Percentiles rank a stretch among this genome's conserved stretches.
phyloP scores from a whole-genome alignment of 2,797 vertebrate species.

The Trichosurus vulpecula region DNA sequence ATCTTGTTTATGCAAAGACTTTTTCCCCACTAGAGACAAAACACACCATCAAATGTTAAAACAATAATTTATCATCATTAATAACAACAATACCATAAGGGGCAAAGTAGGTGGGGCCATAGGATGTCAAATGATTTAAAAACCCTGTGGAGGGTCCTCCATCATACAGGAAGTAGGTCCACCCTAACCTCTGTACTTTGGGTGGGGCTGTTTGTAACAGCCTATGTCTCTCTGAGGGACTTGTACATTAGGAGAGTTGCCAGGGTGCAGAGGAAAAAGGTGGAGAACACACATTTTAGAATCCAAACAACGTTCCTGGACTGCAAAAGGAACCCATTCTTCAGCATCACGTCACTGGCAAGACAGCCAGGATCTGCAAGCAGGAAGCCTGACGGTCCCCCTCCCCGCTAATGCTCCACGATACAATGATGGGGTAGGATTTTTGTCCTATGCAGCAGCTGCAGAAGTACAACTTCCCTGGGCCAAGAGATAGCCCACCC shows the following conservation, averaged over 20 bases:
- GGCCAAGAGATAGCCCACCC: constrained; percentile 58
- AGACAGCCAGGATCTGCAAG: constrained; percentile 56
- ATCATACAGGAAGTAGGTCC: constrained; percentile 71
- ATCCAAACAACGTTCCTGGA: constrained; percentile 53
- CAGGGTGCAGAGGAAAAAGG: constrained; percentile 69
- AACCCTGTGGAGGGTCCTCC: constrained; percentile 47
- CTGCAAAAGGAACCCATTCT: constrained; percentile 42
- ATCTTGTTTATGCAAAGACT: not conserved
- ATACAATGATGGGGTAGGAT: constrained; percentile 54
- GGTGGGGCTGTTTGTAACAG: constrained; percentile 73
- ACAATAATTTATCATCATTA: not conserved
- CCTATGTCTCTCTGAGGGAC: constrained; percentile 68
- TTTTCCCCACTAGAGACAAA: not conserved
- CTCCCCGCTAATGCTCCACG: constrained; percentile 61
- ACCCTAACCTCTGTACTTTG: constrained; percentile 76
- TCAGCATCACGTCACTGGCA: constrained; percentile 53
- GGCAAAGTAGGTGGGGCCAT: not conserved
- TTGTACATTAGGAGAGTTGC: not conserved
- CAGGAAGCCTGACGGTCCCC: constrained; percentile 58
- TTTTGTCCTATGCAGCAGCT: constrained; percentile 33
- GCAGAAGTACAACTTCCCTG: constrained; percentile 66
- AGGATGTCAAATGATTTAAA: rapidly evolving
- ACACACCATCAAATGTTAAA: not conserved
- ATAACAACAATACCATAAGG: not conserved
- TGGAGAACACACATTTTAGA: constrained; percentile 61